Percentiles rank a stretch among this genome's conserved stretches.
Evolutionary conservation across 2,113 vertebrate species (phyloP).

Genomic region (Natator depressus): DNA sequence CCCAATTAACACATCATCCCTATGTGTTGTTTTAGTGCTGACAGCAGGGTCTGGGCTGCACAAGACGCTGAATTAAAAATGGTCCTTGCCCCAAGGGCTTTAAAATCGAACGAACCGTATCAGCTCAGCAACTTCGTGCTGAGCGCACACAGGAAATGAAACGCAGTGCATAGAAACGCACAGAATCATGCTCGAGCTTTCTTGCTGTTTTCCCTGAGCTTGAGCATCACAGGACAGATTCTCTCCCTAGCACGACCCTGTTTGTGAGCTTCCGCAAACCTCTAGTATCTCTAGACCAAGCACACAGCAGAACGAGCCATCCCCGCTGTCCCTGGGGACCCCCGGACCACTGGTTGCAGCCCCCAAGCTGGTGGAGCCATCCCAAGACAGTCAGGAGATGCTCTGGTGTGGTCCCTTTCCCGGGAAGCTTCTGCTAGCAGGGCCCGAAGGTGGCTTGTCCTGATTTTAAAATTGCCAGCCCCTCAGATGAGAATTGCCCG

Average conservation of each 20-base stretch:
- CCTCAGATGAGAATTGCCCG: no score
- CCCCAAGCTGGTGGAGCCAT: background rate
- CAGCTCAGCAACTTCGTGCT: rapidly evolving
- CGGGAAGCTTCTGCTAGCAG: background rate
- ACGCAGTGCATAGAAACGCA: background rate
- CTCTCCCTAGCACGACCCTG: rapidly evolving
- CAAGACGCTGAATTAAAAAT: background rate
- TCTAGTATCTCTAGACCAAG: background rate
- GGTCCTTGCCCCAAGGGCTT: rapidly evolving
- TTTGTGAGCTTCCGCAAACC: background rate
- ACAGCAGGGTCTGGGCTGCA: background rate
- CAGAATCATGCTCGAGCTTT: rapidly evolving
- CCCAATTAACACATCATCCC: rapidly evolving
- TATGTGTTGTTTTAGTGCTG: background rate
- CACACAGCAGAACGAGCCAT: background rate
- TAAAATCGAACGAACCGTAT: background rate
- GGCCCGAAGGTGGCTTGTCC: no score
- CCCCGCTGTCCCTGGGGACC: rapidly evolving
- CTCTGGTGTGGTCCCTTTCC: background rate
- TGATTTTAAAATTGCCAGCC: no score
- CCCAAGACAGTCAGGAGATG: background rate
- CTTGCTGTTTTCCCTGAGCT: background rate
- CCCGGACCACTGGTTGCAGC: background rate
- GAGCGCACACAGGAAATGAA: background rate
- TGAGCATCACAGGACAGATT: background rate